Evolutionary conservation across 2,113 vertebrate species (phyloP).

Genomic region (Carassius gibelio): DNA sequence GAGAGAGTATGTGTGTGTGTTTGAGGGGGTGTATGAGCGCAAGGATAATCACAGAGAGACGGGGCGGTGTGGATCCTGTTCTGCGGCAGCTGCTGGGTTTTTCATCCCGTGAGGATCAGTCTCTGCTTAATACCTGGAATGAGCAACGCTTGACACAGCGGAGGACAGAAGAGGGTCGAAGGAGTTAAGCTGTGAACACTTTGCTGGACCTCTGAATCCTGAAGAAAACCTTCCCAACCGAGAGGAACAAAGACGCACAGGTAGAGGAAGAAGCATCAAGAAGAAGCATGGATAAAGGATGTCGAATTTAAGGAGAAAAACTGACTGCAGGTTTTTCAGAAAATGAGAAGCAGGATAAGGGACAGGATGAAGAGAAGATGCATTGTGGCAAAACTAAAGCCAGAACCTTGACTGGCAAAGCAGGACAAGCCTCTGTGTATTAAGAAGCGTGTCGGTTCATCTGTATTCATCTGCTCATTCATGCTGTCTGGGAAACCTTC

Average conservation of each 20-base stretch:
- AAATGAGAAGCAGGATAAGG: not conserved
- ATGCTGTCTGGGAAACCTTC: not conserved
- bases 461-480: not conserved
- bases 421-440: not conserved
- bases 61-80: not conserved
- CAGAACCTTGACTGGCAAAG: not conserved
- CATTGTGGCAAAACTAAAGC: not conserved
- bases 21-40: not conserved
- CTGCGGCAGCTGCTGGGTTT: not conserved
- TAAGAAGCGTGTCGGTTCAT: not conserved
- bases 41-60: not conserved
- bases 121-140: not conserved
- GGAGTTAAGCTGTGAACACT: not conserved
- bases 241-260: conserved; percentile 20
- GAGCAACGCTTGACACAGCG: not conserved
- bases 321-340: not conserved
- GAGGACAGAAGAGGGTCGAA: not conserved
- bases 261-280: conserved; percentile 9
- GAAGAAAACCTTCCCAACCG: not conserved
- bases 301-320: not conserved
- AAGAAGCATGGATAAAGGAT: not conserved
- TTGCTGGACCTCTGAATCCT: not conserved
- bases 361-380: not conserved
- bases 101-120: not conserved
- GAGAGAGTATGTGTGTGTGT: conserved; percentile 54